Evolutionary conservation across 2,888 invertebrate species (phyloP).

Genomic region (Phengaris alcon): DNA sequence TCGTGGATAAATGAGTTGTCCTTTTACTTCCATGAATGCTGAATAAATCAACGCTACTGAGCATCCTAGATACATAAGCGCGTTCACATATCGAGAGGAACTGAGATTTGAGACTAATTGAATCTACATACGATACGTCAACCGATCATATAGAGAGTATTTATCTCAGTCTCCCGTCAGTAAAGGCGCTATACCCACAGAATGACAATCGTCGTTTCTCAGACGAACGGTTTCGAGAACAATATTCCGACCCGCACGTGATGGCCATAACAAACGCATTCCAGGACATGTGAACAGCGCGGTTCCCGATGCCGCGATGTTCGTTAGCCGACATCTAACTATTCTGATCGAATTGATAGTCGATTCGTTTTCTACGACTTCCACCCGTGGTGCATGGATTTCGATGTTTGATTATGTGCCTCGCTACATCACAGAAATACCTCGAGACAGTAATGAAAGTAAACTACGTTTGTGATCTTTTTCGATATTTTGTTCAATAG

Average conservation of each 20-base stretch:
- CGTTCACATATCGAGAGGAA: too few species aligned
- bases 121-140: too few species aligned
- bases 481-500: too few species aligned
- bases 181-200: constrained; percentile 38
- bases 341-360: background rate
- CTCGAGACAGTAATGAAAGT: too few species aligned
- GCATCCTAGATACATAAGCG: too few species aligned
- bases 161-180: too few species aligned
- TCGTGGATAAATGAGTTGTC: too few species aligned
- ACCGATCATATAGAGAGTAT: too few species aligned
- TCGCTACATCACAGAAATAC: background rate
- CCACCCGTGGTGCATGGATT: background rate
- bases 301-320: constrained; percentile 29
- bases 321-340: background rate
- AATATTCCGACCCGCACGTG: constrained; percentile 64
- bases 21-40: too few species aligned
- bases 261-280: constrained; percentile 65
- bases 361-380: constrained; percentile 2
- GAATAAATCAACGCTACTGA: too few species aligned
- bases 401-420: background rate
- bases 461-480: too few species aligned
- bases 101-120: too few species aligned
- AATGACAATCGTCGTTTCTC: constrained; percentile 70
- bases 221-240: constrained; percentile 75
- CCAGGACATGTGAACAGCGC: constrained; percentile 64